Conservation (phyloP, 2,797 vertebrate species). For the Leucoraja ocellata region DNA sequence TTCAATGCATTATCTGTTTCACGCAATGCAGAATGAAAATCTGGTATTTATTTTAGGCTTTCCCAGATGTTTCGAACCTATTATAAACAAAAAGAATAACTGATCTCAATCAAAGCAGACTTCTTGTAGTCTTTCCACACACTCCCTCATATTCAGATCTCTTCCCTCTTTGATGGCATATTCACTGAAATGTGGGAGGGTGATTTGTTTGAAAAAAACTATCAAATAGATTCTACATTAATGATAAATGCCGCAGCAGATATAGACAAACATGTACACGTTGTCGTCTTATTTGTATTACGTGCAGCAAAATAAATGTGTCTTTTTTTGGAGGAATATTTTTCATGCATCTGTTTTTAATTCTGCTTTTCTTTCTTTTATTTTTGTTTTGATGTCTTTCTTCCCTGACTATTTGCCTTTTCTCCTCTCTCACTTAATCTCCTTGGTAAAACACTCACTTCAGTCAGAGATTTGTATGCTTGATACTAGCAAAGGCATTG, state of each 20-base stretch:
- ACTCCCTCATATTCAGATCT: constrained; percentile 16
- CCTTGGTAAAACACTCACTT: neutral
- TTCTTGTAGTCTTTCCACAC: neutral
- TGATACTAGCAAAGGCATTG: neutral
- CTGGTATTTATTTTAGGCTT: constrained; percentile 24
- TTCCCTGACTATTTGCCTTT: neutral
- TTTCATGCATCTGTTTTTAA: neutral
- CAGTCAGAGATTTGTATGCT: neutral
- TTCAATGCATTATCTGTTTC: neutral
- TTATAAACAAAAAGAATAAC: constrained; percentile 8
- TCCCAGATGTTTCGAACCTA: constrained; percentile 26
- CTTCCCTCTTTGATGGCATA: neutral
- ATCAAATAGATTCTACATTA: neutral
- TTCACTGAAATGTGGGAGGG: neutral
- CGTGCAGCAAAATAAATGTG: neutral
- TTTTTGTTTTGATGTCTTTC: constrained; percentile 15
- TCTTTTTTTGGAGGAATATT: neutral
- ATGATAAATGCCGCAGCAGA: neutral
- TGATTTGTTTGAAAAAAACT: neutral
- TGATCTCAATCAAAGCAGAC: neutral
- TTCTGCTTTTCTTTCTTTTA: neutral
- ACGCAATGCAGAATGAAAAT: constrained; percentile 1
- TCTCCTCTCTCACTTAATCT: neutral
- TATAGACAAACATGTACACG: neutral
- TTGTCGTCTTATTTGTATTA: neutral